Evolutionary conservation across 2,113 vertebrate genomes (phyloP).

Genomic region (Petroica traversi): DNA sequence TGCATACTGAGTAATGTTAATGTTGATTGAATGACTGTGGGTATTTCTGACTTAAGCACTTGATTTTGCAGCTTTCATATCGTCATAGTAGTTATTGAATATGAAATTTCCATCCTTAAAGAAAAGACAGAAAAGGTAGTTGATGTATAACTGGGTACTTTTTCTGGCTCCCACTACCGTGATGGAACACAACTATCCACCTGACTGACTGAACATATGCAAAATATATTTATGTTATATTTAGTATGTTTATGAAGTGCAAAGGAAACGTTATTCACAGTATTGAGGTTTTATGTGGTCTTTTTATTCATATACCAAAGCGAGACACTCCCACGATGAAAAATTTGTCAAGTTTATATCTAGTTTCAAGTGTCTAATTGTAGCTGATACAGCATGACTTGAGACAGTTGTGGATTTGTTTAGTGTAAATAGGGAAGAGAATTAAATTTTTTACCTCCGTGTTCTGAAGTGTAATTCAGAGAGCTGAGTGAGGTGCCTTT

Average conservation of each 20-base stretch:
- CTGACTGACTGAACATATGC: neutral
- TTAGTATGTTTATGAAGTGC: neutral
- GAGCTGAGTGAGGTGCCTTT: neutral
- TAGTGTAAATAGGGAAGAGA: neutral
- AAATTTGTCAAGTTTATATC: neutral
- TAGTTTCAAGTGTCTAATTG: neutral
- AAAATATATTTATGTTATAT: neutral
- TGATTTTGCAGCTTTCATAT: neutral
- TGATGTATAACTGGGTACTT: neutral
- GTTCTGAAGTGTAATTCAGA: neutral
- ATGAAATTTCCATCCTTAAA: neutral
- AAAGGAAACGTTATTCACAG: neutral
- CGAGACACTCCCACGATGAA: neutral
- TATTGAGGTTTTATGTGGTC: neutral
- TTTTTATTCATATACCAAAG: neutral
- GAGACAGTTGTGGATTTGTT: neutral
- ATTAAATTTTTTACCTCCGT: neutral
- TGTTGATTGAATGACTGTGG: neutral
- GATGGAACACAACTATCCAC: neutral
- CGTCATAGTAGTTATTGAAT: neutral
- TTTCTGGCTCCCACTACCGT: neutral
- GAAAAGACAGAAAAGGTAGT: neutral
- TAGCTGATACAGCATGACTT: neutral
- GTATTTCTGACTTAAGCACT: neutral
- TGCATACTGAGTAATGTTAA: neutral